phyloP scores from a whole-genome alignment of 2,888 invertebrate species.

The Mellilla xanthometata region DNA sequence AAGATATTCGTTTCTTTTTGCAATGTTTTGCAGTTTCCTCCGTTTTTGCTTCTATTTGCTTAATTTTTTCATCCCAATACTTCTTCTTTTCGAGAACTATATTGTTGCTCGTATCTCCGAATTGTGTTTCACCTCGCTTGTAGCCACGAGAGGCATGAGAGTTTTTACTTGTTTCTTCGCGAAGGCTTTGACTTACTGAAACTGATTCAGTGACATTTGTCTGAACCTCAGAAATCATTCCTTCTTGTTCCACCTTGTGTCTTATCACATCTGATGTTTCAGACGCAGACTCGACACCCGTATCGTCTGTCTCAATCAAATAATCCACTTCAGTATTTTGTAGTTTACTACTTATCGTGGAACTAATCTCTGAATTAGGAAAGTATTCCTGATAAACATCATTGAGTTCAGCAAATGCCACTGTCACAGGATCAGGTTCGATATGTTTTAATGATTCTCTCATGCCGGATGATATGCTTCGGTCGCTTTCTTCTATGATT shows the following conservation, averaged over 20 bases:
- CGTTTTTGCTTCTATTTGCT: conserved; percentile 66
- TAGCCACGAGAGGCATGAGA: conserved; percentile 17
- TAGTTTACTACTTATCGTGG: conserved; percentile 39
- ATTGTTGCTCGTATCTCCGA: conserved; percentile 56
- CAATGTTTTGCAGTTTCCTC: conserved; percentile 55
- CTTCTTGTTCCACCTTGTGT: conserved; percentile 62
- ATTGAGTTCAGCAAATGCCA: conserved; percentile 74
- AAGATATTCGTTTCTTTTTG: conserved; percentile 55
- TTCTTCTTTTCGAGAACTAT: conserved; percentile 74
- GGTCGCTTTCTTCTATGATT: conserved; percentile 72
- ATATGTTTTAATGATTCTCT: conserved; percentile 49
- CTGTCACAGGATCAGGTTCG: conserved; percentile 64
- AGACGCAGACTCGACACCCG: conserved; percentile 78
- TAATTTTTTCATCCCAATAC: conserved; percentile 77
- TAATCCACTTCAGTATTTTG: conserved; percentile 31
- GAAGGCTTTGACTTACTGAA: conserved; percentile 79
- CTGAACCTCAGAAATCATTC: conserved; percentile 82
- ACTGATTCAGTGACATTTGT: conserved; percentile 76
- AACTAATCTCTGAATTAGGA: conserved; percentile 53
- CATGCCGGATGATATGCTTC: conserved; percentile 52
- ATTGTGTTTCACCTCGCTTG: conserved; percentile 46
- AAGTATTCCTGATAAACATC: conserved; percentile 65
- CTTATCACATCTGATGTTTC: conserved; percentile 77
- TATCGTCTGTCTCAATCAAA: conserved; percentile 34
- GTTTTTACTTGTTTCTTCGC: conserved; percentile 35